Evolutionary conservation across 2,888 invertebrate genomes (phyloP).

Genomic region (Boloria selene): DNA sequence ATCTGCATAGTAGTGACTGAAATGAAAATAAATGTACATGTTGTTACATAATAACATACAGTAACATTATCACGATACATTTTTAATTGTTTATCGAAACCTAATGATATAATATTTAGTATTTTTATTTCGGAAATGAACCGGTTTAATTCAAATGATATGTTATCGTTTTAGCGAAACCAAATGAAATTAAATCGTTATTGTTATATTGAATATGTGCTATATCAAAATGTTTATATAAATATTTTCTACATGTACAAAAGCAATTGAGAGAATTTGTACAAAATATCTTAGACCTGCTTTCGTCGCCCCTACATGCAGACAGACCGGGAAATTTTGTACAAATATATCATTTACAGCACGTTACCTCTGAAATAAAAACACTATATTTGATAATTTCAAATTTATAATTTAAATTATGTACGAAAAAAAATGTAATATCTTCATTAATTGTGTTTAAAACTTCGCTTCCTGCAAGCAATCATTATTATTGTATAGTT

Average conservation of each 20-base stretch:
- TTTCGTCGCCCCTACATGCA: too few relatives aligned
- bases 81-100: background rate
- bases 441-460: background rate
- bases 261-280: too few relatives aligned
- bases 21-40: slow-evolving; percentile 6
- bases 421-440: background rate
- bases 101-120: background rate
- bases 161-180: background rate
- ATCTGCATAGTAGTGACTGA: background rate
- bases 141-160: background rate
- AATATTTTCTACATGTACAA: too few relatives aligned
- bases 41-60: too few relatives aligned
- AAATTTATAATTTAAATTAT: background rate
- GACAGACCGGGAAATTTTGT: too few relatives aligned
- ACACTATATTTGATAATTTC: too few relatives aligned
- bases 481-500: slow-evolving; percentile 49
- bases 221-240: background rate
- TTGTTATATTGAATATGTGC: background rate
- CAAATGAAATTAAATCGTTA: background rate
- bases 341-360: too few relatives aligned
- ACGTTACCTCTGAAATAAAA: too few relatives aligned
- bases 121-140: slow-evolving; percentile 8
- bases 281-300: too few relatives aligned
- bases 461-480: slow-evolving; percentile 40
- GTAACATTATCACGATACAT: background rate